Conservation (phyloP, 2,113 vertebrate species). For the Nesospiza acunhae region DNA sequence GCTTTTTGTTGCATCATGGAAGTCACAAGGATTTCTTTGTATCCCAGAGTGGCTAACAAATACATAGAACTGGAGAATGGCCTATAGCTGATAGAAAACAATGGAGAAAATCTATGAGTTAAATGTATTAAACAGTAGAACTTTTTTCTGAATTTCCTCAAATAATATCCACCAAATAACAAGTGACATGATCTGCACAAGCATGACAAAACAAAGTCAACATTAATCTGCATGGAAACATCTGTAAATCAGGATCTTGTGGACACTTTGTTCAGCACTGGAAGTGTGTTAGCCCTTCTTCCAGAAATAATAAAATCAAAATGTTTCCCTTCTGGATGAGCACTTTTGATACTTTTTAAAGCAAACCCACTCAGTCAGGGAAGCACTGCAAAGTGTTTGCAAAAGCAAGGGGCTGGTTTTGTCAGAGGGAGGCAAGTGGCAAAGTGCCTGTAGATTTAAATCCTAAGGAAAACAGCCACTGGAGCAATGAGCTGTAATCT, state of each 20-base stretch:
- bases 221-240: not conserved
- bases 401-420: not conserved
- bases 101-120: not conserved
- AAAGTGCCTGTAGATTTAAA: not conserved
- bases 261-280: not conserved
- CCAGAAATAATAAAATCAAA: not conserved
- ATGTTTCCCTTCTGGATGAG: not conserved
- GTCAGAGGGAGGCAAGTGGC: not conserved
- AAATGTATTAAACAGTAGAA: not conserved
- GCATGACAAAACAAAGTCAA: not conserved
- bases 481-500: constrained; percentile 35
- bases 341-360: not conserved
- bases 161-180: not conserved
- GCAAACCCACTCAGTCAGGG: not conserved
- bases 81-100: not conserved
- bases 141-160: not conserved
- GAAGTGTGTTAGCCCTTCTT: not conserved
- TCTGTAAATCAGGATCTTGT: not conserved
- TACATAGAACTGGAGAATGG: not conserved
- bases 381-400: not conserved
- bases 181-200: not conserved
- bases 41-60: not conserved
- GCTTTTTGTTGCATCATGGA: not conserved
- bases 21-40: not conserved
- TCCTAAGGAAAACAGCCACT: constrained; percentile 1